phyloP scores from a whole-genome alignment of 2,888 invertebrate species.

The Dusona sp. region DNA sequence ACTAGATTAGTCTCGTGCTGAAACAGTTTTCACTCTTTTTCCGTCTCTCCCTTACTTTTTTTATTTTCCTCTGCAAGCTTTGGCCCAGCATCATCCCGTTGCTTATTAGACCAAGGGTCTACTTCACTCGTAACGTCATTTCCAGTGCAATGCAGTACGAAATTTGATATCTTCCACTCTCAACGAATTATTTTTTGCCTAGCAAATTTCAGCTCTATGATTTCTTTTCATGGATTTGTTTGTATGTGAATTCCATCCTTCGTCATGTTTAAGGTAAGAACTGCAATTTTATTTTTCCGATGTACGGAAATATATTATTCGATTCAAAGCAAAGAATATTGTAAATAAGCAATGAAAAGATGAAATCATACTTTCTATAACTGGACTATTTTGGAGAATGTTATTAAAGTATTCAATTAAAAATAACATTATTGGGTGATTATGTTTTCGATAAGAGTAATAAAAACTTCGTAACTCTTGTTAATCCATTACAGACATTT shows the following conservation, averaged over 20 bases:
- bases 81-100: conserved; percentile 46
- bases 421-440: neutral
- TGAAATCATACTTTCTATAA: too few species aligned
- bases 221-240: neutral
- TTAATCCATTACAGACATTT: conserved; percentile 9
- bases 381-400: too few species aligned
- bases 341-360: too few species aligned
- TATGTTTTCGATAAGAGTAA: neutral
- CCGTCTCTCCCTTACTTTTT: conserved; percentile 21
- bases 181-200: neutral
- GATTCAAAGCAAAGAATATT: too few species aligned
- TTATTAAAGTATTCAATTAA: neutral
- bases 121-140: conserved; percentile 35
- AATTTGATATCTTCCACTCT: conserved; percentile 5
- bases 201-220: neutral
- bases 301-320: too few species aligned
- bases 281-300: too few species aligned
- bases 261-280: too few species aligned
- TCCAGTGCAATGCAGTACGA: conserved; percentile 34
- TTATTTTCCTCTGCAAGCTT: conserved; percentile 22
- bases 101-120: conserved; percentile 51
- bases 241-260: too few species aligned
- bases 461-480: neutral
- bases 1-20: conserved; percentile 77
- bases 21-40: conserved; percentile 32